A percentile compares a stretch with the other conserved stretches of the same genome.
phyloP scores from a whole-genome alignment of 2,888 invertebrate genomes.

The Tinea trinotella region DNA sequence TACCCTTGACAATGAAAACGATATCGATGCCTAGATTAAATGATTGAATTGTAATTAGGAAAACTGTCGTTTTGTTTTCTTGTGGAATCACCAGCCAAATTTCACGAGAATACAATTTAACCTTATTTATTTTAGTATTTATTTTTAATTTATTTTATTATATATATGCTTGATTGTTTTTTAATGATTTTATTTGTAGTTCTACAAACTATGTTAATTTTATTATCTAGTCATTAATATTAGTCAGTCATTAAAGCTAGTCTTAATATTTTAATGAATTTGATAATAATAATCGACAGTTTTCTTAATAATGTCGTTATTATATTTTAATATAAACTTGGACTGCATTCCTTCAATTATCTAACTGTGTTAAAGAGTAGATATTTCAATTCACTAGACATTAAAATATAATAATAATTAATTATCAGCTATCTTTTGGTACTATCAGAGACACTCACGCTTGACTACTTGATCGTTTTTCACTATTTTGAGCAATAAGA shows the following conservation, averaged over 20 bases:
- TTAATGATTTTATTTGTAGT: no score
- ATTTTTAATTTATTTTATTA: background rate
- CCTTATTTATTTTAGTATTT: constrained; percentile 7
- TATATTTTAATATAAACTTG: constrained; percentile 19
- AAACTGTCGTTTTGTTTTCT: constrained; percentile 2
- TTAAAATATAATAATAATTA: background rate
- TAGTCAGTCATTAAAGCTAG: no score
- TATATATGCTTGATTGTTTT: no score
- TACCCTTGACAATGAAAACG: constrained; percentile 39
- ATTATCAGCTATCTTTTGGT: background rate
- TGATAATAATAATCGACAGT: no score
- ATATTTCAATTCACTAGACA: constrained; percentile 2
- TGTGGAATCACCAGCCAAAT: constrained; percentile 53
- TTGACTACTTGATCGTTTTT: no score
- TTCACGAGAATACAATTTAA: constrained; percentile 31
- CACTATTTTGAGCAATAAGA: no score
- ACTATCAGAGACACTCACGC: no score
- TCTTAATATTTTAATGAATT: no score
- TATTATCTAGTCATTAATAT: no score
- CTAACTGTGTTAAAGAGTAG: constrained; percentile 20
- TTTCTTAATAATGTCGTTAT: background rate
- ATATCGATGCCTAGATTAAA: constrained; percentile 43
- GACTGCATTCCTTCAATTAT: constrained; percentile 34
- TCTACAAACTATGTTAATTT: no score
- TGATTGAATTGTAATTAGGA: constrained; percentile 19